Percentiles rank a stretch among this genome's conserved stretches.
Conservation (phyloP, 2,888 invertebrate species). For the Tromatobia lineatoria region DNA sequence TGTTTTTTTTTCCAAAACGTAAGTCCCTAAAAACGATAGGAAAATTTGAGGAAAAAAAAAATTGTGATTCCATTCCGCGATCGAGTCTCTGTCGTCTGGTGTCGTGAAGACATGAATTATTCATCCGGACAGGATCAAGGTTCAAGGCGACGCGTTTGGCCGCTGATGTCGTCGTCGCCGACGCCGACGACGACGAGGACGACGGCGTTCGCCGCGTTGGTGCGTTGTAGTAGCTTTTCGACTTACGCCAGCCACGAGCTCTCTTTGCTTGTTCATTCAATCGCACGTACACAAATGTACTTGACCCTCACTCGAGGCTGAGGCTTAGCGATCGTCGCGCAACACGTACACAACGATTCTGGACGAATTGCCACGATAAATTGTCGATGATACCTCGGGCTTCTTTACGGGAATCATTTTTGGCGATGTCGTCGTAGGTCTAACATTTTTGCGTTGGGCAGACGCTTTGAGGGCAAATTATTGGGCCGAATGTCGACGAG, state of each 20-base stretch:
- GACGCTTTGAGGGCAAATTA: too few relatives aligned
- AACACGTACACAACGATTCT: not conserved
- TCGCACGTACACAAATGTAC: conserved; percentile 6
- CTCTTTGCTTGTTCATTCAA: not conserved
- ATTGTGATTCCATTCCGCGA: conserved; percentile 25
- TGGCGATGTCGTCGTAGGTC: too few relatives aligned
- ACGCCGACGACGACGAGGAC: not conserved
- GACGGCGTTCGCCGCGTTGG: not conserved
- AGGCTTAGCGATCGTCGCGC: not conserved
- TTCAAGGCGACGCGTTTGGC: conserved; percentile 33
- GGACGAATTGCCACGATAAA: not conserved
- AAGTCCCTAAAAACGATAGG: not conserved
- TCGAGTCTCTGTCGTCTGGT: not conserved
- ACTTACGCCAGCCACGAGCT: not conserved
- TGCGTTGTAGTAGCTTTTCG: not conserved
- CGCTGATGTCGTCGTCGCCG: not conserved
- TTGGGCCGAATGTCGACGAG: too few relatives aligned
- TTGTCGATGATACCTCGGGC: not conserved
- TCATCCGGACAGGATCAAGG: conserved; percentile 37
- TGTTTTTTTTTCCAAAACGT: not conserved
- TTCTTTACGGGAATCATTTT: not conserved
- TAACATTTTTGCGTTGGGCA: too few relatives aligned
- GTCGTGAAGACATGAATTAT: conserved; percentile 33
- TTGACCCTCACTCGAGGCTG: conserved; percentile 9
- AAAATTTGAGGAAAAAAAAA: not conserved